These are phyloP conservation scores for Allolobophora icterica DNA, from an alignment of 2,888 invertebrate genomes.

Conservation along the genomic window DNA sequence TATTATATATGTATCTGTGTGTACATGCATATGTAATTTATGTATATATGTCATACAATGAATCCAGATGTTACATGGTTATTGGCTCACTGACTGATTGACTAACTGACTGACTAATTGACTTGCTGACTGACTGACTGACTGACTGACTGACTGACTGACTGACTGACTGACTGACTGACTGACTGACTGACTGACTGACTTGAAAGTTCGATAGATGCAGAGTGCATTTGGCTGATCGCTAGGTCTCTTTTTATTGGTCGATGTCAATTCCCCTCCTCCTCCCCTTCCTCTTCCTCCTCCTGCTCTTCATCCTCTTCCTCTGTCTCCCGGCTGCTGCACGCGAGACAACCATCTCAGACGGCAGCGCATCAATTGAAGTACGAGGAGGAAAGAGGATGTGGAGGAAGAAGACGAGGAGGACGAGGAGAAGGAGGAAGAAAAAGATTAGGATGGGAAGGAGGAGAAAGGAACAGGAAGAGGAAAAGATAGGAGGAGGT, in stretches of 20 bases:
- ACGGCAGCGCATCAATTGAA: not conserved
- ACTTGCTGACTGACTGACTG: not conserved
- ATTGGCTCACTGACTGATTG: too few species aligned
- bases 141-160: too few species aligned
- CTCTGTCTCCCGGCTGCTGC: not conserved
- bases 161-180: constrained; percentile 38
- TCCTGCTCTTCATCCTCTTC: not conserved
- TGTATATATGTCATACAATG: not conserved
- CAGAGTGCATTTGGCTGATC: not conserved
- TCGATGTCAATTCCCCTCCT: not conserved
- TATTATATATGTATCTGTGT: not conserved
- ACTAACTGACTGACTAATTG: constrained; percentile 34
- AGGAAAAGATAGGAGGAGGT: too few species aligned
- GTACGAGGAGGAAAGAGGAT: too few species aligned
- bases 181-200: constrained; percentile 37
- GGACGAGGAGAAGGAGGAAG: too few species aligned
- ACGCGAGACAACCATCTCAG: not conserved
- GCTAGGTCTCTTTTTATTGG: not conserved
- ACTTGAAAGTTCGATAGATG: constrained; percentile 30
- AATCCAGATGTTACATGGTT: constrained; percentile 28
- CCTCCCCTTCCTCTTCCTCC: not conserved
- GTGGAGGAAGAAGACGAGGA: too few species aligned
- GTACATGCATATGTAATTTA: not conserved
- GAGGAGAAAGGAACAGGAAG: not conserved
- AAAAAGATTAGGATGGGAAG: too few species aligned